Base-by-base conservation (phyloP, 2,797 vertebrate genomes). In the Eupleurogrammus muticus region DNA sequence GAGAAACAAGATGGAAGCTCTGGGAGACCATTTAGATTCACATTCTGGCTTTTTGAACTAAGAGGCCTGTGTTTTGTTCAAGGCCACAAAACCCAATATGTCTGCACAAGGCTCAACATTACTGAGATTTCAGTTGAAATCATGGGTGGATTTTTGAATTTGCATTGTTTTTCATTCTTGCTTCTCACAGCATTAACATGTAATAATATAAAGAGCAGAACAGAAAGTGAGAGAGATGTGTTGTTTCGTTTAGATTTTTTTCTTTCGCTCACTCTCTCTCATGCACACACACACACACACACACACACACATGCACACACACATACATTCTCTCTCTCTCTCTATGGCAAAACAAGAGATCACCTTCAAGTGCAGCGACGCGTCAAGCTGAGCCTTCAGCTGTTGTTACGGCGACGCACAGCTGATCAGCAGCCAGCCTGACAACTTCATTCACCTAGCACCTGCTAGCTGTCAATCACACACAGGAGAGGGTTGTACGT, bases 381-480 rank as follows among this genome's bases (percentile, higher is more conserved):
- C 77, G 47, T 90, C 87, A 79, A 84, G 80, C 84, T 46, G 73
- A 89, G 93, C 90, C 82, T 88, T 86, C 56, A 74, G 84, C 90
- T 91, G 91, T 89, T 92, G 90, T 94, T 92, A 89, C 76, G 51
- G 86, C 86, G 88, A 91, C 84, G 81, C 60, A 66, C 82, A 90
- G 90, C 87, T 92, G 93, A 92, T 90, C 80, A 84, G 79, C 90
- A 90, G 86, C 84, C 84, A 69, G 73, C 71, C 83, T 95, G 95
- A 96, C 95, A 93, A 93, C 94, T 93, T 89, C 91, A 93, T 94
- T 92, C 87, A 90, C 92, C 84, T 80, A 85, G 93, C 94, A 94
- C 94, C 95, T 95, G 95, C 93, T 92, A 88, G 92, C 89, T 96
- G 95, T 95, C 94, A 93, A 91, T 94, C 94, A 93, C 91, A 76